A percentile compares a stretch with the other conserved stretches of the same genome.
Evolutionary conservation across 2,888 invertebrate species (phyloP).

Genomic region (Arge pagana): DNA sequence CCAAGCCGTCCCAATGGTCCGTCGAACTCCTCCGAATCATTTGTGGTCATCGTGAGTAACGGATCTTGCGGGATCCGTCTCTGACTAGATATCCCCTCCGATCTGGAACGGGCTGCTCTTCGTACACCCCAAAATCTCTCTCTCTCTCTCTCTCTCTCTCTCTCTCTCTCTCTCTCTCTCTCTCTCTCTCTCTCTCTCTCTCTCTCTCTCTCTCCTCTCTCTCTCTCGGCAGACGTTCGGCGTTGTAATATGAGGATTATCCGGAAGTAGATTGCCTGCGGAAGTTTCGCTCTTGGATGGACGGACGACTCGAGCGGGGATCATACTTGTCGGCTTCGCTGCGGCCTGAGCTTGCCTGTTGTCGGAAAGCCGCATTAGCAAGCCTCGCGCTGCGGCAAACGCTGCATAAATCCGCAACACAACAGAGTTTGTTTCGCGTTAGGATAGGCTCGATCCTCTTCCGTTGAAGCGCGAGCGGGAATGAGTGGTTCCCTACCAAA

Average conservation of each 20-base stretch:
- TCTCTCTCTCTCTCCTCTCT: conserved; percentile 22
- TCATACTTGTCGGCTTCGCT: conserved; percentile 37
- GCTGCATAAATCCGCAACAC: conserved; percentile 48
- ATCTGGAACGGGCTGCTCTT: background rate
- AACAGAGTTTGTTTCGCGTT: conserved; percentile 23
- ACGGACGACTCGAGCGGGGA: conserved; percentile 26
- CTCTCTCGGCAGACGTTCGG: conserved; percentile 24
- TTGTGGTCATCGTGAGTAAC: no score
- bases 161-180: conserved; percentile 25
- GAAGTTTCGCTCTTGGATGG: conserved; percentile 54
- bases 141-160: conserved; percentile 27
- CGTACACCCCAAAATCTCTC: conserved; percentile 16
- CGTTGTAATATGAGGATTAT: conserved; percentile 53
- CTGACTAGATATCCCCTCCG: no score
- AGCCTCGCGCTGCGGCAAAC: conserved; percentile 52
- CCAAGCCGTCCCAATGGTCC: no score
- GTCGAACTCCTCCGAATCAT: no score
- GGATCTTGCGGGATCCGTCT: no score
- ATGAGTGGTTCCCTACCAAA: no score
- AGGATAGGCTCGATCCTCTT: conserved; percentile 13
- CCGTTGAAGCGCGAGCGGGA: no score
- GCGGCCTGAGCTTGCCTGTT: conserved; percentile 37
- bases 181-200: no score
- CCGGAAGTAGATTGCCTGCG: conserved; percentile 52
- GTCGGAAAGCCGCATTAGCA: conserved; percentile 54